phyloP scores from a whole-genome alignment of 2,888 invertebrate genomes.

The Copidosoma aretas region DNA sequence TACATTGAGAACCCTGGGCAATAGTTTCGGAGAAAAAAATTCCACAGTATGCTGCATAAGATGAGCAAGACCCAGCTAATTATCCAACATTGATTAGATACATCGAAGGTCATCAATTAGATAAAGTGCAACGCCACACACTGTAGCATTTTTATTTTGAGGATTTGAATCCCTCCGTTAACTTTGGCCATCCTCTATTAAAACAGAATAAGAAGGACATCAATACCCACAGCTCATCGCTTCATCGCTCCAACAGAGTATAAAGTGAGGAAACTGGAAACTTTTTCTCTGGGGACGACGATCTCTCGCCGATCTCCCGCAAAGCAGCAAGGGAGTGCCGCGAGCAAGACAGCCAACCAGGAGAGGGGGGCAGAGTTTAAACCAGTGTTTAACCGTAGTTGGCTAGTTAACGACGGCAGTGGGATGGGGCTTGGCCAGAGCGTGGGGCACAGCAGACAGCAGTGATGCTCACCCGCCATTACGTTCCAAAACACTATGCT shows the following conservation, averaged over 20 bases:
- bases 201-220: neutral
- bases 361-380: constrained; percentile 50
- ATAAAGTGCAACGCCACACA: too few species aligned
- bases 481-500: neutral
- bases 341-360: constrained; percentile 41
- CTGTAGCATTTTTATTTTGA: too few species aligned
- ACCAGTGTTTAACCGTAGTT: constrained; percentile 57
- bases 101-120: too few species aligned
- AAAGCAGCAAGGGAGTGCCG: constrained; percentile 26
- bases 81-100: too few species aligned
- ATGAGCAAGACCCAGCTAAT: too few species aligned
- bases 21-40: too few species aligned
- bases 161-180: too few species aligned
- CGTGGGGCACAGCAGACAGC: constrained; percentile 20
- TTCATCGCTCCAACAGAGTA: neutral
- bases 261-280: constrained; percentile 15
- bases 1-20: too few species aligned
- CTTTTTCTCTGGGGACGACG: constrained; percentile 38
- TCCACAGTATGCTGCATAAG: too few species aligned
- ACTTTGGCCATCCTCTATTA: too few species aligned
- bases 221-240: constrained; percentile 15
- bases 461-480: constrained; percentile 48
- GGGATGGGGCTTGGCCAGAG: neutral
- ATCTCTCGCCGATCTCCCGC: too few species aligned
- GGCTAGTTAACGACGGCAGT: constrained; percentile 54